These are phyloP conservation scores for Eudemis profundana DNA, from an alignment of 2,888 invertebrate genomes.

Conservation along the genomic window DNA sequence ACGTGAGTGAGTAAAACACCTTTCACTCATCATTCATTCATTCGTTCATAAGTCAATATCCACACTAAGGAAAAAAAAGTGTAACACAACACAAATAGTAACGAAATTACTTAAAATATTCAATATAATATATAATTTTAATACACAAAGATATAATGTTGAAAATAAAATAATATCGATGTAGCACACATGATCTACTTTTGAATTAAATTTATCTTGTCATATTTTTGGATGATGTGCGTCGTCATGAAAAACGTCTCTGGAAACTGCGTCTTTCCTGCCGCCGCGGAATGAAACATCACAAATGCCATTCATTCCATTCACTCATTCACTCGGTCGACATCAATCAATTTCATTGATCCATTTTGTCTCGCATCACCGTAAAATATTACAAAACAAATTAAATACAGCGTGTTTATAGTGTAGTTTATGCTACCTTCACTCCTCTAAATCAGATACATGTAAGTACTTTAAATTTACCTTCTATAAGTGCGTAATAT, in stretches of 20 bases:
- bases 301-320: constrained; percentile 42
- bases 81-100: too few species aligned
- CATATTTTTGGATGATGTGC: background rate
- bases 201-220: too few species aligned
- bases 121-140: too few species aligned
- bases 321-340: constrained; percentile 59
- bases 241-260: constrained; percentile 1
- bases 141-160: too few species aligned
- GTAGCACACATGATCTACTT: too few species aligned
- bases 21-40: constrained; percentile 12
- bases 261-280: constrained; percentile 34
- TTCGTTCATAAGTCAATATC: constrained; percentile 2
- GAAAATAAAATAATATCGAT: too few species aligned
- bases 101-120: too few species aligned
- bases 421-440: constrained; percentile 48
- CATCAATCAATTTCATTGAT: constrained; percentile 66
- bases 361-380: constrained; percentile 62
- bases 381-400: constrained; percentile 43
- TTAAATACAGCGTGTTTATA: constrained; percentile 36
- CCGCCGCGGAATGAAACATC: constrained; percentile 25
- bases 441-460: constrained; percentile 62
- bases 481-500: constrained; percentile 44
- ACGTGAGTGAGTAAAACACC: background rate
- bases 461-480: constrained; percentile 63
- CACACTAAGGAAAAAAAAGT: constrained; percentile 7